Evolutionary conservation across 2,113 vertebrate genomes (phyloP).

Genomic region (Salvelinus namaycush): DNA sequence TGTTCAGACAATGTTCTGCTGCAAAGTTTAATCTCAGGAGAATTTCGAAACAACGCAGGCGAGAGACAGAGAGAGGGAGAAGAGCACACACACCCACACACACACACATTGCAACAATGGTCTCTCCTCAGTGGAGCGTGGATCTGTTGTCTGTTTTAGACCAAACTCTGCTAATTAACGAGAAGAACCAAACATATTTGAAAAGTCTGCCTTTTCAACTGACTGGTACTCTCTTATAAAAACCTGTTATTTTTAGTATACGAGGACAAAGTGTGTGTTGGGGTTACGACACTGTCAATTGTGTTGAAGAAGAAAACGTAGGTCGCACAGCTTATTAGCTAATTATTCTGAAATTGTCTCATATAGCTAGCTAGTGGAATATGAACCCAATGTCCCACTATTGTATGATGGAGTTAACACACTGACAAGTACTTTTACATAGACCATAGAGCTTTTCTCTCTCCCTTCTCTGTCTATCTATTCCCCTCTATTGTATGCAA

Average conservation of each 20-base stretch:
- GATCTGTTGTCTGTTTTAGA: constrained; percentile 42
- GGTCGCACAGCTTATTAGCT: too few relatives aligned
- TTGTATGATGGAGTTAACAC: too few relatives aligned
- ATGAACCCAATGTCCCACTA: too few relatives aligned
- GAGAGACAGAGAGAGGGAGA: background rate
- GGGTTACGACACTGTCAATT: constrained; percentile 30
- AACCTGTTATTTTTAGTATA: too few relatives aligned
- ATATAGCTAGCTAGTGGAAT: too few relatives aligned
- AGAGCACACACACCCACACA: background rate
- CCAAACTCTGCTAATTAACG: constrained; percentile 65
- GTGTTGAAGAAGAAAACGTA: constrained; percentile 4
- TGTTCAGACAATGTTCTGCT: constrained; percentile 64
- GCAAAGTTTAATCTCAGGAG: constrained; percentile 63
- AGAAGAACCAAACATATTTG: constrained; percentile 56
- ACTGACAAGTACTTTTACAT: too few relatives aligned
- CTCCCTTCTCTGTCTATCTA: too few relatives aligned
- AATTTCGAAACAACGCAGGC: constrained; percentile 67
- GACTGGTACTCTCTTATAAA: background rate
- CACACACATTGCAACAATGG: constrained; percentile 14
- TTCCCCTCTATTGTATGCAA: too few relatives aligned
- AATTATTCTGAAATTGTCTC: too few relatives aligned
- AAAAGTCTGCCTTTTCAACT: constrained; percentile 39
- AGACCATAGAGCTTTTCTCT: too few relatives aligned
- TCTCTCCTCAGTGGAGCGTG: constrained; percentile 64
- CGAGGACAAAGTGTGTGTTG: background rate